Percentiles rank a stretch among this genome's conserved stretches.
These are phyloP conservation scores for Drosophila seclusa DNA, from an alignment of 2,888 invertebrate genomes.

Conservation along the genomic window DNA sequence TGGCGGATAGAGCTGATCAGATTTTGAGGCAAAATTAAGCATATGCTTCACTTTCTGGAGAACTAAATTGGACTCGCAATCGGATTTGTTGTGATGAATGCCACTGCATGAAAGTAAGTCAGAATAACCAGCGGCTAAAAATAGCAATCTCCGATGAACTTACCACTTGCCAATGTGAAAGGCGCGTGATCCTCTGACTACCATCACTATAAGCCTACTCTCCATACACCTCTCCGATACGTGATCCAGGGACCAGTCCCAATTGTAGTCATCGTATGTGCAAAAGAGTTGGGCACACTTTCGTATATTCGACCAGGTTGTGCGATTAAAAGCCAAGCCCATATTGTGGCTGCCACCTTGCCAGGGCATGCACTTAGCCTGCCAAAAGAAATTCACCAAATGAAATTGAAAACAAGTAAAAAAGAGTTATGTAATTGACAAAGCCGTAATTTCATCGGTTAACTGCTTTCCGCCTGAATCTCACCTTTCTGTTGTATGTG, in stretches of 20 bases:
- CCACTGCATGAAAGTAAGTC: conserved; percentile 87
- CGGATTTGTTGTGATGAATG: conserved; percentile 96
- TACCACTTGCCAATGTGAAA: conserved; percentile 99
- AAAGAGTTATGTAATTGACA: not conserved
- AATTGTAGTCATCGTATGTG: conserved; percentile 99
- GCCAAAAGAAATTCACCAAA: not conserved
- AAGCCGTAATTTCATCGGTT: not conserved
- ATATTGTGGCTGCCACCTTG: conserved; percentile 99
- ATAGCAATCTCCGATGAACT: conserved; percentile 70
- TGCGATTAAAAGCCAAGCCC: conserved; percentile 98
- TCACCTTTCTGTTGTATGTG: conserved; percentile 87
- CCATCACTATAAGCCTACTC: conserved; percentile 92
- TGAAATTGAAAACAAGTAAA: not conserved
- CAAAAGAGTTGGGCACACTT: conserved; percentile 95
- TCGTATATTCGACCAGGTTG: conserved; percentile 93
- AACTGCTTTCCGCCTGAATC: conserved; percentile 11
- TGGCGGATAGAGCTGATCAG: conserved; percentile 88
- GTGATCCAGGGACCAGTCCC: conserved; percentile 99
- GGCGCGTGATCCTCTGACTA: conserved; percentile 96
- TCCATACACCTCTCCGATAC: conserved; percentile 93
- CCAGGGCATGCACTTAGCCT: conserved; percentile 97
- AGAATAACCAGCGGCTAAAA: not conserved
- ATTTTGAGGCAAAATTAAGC: conserved; percentile 84
- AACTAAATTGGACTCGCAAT: conserved; percentile 94
- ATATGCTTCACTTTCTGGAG: conserved; percentile 92